These are phyloP conservation scores for Chironex yamaguchii DNA, from an alignment of 30 jellyfish, hydroid and myxozoan species.

Conservation along the genomic window DNA sequence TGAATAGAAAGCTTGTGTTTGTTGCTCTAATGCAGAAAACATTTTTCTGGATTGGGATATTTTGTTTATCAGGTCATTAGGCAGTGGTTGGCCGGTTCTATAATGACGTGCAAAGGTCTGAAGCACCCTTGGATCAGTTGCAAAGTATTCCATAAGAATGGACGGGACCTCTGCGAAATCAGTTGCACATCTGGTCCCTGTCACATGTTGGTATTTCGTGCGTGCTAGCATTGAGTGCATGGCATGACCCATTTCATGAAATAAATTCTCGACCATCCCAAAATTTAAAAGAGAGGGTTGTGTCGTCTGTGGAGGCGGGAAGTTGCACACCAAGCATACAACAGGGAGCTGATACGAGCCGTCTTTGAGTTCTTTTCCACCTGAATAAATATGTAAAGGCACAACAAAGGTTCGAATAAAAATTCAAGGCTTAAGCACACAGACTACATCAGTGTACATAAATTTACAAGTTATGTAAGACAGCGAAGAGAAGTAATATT, in stretches of 20 bases:
- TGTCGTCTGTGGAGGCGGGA: slow-evolving; percentile 69
- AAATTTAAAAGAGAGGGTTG: slow-evolving; percentile 80
- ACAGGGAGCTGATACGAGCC: slow-evolving; percentile 90
- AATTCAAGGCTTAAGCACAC: neutral
- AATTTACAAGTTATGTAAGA: too few relatives aligned
- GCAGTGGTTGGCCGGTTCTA: slow-evolving; percentile 86
- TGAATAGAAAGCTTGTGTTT: slow-evolving; percentile 87
- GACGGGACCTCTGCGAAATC: slow-evolving; percentile 98
- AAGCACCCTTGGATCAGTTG: slow-evolving; percentile 81
- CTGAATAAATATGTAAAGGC: neutral
- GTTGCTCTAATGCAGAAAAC: slow-evolving; percentile 81
- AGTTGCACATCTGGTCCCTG: slow-evolving; percentile 95
- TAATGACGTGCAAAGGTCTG: slow-evolving; percentile 78
- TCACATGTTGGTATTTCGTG: slow-evolving; percentile 87
- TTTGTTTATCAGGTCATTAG: slow-evolving; percentile 70
- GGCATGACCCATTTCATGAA: slow-evolving; percentile 98
- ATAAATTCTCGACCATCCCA: slow-evolving; percentile 86
- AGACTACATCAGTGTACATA: neutral
- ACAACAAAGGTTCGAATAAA: neutral
- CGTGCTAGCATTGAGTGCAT: slow-evolving; percentile 96
- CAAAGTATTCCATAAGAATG: slow-evolving; percentile 86
- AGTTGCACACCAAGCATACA: slow-evolving; percentile 81
- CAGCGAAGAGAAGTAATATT: too few relatives aligned
- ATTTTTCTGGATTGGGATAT: slow-evolving; percentile 64
- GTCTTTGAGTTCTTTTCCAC: slow-evolving; percentile 81